Evolutionary conservation across 2,888 invertebrate genomes (phyloP).

Genomic region (Pegoplata infirma): DNA sequence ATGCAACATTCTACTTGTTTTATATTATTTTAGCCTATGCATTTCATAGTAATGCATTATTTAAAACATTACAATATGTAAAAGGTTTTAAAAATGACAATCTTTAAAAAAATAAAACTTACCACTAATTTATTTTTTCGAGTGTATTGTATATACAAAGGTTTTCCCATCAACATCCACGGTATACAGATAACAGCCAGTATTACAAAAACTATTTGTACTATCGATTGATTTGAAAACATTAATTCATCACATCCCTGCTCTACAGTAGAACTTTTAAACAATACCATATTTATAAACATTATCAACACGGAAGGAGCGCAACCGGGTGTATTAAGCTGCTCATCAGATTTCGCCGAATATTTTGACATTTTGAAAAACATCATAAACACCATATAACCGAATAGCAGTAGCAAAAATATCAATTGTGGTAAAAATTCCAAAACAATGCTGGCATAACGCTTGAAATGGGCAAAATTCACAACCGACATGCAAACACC

Average conservation of each 20-base stretch:
- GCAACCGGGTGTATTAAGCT: constrained; percentile 79
- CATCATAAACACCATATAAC: constrained; percentile 94
- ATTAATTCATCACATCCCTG: constrained; percentile 81
- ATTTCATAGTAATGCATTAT: too few species aligned
- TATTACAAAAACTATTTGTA: constrained; percentile 90
- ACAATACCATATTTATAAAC: constrained; percentile 89
- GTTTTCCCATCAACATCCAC: constrained; percentile 96
- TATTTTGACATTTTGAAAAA: constrained; percentile 94
- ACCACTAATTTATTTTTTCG: constrained; percentile 69
- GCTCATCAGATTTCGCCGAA: constrained; percentile 78
- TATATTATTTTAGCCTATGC: too few species aligned
- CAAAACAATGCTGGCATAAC: constrained; percentile 84
- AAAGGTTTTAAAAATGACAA: too few species aligned
- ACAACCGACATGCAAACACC: constrained; percentile 91
- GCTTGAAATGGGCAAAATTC: constrained; percentile 87
- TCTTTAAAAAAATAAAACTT: constrained; percentile 64
- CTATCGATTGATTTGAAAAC: constrained; percentile 83
- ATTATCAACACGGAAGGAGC: constrained; percentile 88
- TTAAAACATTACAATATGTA: too few species aligned
- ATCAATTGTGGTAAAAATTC: constrained; percentile 95
- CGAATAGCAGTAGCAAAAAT: constrained; percentile 91
- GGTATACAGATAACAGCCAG: constrained; percentile 92
- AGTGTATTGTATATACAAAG: constrained; percentile 82
- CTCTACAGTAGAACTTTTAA: constrained; percentile 79
- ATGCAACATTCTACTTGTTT: too few species aligned